Conservation (phyloP, 2,113 vertebrate genomes). For the Varanus salvator region DNA sequence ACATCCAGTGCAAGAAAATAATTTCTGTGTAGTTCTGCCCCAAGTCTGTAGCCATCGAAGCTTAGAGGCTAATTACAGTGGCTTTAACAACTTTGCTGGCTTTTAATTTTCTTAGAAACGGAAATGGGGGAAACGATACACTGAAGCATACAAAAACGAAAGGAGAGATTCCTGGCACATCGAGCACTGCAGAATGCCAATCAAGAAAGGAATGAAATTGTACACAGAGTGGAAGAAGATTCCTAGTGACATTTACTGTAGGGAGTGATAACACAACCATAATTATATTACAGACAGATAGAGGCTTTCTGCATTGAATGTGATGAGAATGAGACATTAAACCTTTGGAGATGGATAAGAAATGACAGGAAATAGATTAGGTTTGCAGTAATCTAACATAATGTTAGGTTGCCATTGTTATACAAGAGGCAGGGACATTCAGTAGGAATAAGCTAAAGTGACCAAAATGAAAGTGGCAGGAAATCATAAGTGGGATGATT, state of each 20-base stretch:
- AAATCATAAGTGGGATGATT: constrained; percentile 38
- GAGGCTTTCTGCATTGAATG: constrained; percentile 56
- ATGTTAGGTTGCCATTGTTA: constrained; percentile 45
- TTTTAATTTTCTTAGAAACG: constrained; percentile 57
- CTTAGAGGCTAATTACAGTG: constrained; percentile 30
- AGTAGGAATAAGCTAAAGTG: constrained; percentile 54
- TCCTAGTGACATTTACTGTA: constrained; percentile 60
- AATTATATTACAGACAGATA: constrained; percentile 58
- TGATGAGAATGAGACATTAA: constrained; percentile 57
- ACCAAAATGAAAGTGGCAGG: constrained; percentile 45
- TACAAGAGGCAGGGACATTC: constrained; percentile 18
- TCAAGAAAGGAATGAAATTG: constrained; percentile 65
- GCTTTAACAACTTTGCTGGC: constrained; percentile 34
- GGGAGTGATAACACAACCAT: constrained; percentile 58
- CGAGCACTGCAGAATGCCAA: constrained; percentile 45
- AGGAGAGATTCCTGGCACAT: constrained; percentile 55
- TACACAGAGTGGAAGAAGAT: constrained; percentile 61
- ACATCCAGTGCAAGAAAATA: background rate
- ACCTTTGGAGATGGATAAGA: constrained; percentile 46
- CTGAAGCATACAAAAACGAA: constrained; percentile 55
- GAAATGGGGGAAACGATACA: constrained; percentile 18
- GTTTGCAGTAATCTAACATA: constrained; percentile 42
- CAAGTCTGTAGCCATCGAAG: background rate
- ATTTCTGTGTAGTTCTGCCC: background rate
- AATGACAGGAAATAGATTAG: constrained; percentile 56